Evolutionary conservation across 2,113 vertebrate genomes (phyloP).

Genomic region (Oreochromis niloticus): DNA sequence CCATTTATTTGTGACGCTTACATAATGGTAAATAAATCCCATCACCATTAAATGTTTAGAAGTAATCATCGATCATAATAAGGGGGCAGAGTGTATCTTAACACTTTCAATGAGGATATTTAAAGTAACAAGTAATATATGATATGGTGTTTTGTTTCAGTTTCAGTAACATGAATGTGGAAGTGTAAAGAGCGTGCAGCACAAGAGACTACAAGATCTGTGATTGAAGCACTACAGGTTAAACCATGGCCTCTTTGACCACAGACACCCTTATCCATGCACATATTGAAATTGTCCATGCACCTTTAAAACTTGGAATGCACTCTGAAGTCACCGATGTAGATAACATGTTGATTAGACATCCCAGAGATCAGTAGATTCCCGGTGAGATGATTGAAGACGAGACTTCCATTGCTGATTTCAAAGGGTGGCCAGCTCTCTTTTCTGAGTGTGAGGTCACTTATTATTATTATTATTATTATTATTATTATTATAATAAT

Average conservation of each 20-base stretch:
- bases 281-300: accelerated
- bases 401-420: not conserved
- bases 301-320: not conserved
- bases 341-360: not conserved
- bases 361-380: too few relatives aligned
- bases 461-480: too few relatives aligned
- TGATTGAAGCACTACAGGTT: not conserved
- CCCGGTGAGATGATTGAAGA: too few relatives aligned
- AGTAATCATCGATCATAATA: not conserved
- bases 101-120: not conserved
- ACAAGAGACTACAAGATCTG: not conserved
- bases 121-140: not conserved
- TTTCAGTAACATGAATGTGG: not conserved
- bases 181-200: not conserved
- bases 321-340: not conserved
- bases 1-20: too few relatives aligned
- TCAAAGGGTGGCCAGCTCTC: not conserved
- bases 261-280: not conserved
- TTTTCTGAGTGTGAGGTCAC: too few relatives aligned
- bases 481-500: too few relatives aligned
- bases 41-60: too few relatives aligned
- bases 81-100: not conserved
- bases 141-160: not conserved
- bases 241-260: accelerated
- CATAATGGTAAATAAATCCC: too few relatives aligned